Base-by-base conservation (phyloP, 2,113 vertebrate species). In the Orientallactaga bullata region DNA sequence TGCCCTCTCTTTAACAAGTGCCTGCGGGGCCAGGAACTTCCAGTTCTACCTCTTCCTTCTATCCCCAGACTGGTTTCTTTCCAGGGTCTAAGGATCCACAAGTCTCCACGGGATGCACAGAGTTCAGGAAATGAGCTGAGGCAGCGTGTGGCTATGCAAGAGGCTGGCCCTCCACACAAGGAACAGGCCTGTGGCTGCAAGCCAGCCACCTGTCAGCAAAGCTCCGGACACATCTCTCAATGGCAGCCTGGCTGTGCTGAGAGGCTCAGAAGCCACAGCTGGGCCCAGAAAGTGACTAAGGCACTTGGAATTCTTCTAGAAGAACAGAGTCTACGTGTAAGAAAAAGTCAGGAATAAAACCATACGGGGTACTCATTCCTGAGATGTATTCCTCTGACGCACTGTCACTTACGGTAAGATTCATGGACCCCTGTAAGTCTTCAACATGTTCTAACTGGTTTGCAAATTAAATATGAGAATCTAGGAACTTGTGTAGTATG, bases 261-360 rank as follows among this genome's bases (percentile, higher is more conserved):
- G 81, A 87, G 78, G 39, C 74, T 77, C 39, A 5, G 55, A 92
- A 72, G 42, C 83, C 89, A 84, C 58, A 32, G 77, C 92, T 74
- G 42, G 90, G 51, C 24, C 69, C 69, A 23, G 9, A 55, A 85
- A 55, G 35, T 74, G 88, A 63, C 60, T 60, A 63, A 73, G 10
- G 16, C 35, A 28, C 79, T 47, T 35, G 20, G 21, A 65, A 83
- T 18, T 28, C 24, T 81, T 88, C 37, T 37, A 20, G 42, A 51
- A 76, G 83, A 16, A 80, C 35, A 85, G 37, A 37, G 23, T 79
- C 35, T 90, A 32, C 20, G 3, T 42, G 6, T 58, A 47, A 65
- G 66, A 68, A 69, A 60, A 47, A 93, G 58, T 21, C 24, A 7
- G 58, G 21, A 83, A 32, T 66, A 71, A 91, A 89, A 88, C 30